Base-by-base conservation (phyloP, 2,888 invertebrate species). In the Rotaria macrura region DNA sequence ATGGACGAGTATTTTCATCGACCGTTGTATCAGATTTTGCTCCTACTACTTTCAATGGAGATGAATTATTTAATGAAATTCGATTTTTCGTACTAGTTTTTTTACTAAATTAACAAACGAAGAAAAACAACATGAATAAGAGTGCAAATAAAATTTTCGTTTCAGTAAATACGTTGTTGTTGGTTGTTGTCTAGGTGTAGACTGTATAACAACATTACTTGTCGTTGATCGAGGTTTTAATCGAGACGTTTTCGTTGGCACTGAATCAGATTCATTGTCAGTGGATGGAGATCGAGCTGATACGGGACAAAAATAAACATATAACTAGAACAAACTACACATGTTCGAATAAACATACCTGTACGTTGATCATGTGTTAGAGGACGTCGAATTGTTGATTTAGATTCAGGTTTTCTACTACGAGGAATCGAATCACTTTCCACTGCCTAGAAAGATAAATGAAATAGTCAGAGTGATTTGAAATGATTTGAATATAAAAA, bases 41-140 rank as follows among this genome's bases (percentile, higher is more conserved):
- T 40, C 40, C 34, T 40, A 9, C 12, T n/a, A 14, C 2, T 43
- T 17, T 12, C 12, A 25, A 12, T 34, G 65, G 34, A 29, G 34
- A 34, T 4, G 20, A 34, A 20, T 65, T 65, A 65, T 34, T 65
- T 34, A 65, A 65, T 34, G 65, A 34, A 2, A 34, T 17, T 1
- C 20, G 65, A 65, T 34, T 29, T 65, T 57, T 57, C 2, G n/a
- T 57, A 14, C n/a, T 12, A 4, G n/a, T 7, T 40, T 74, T 74
- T 74, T 79, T 79, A 79, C 79, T 79, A 79, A 43, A 79, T 38
- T 43, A 43, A n/a, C n/a, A n/a, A n/a, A n/a, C n/a, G n/a, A n/a
- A n/a, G n/a, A n/a, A n/a, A n/a, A n/a, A n/a, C n/a, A n/a, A n/a
- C n/a, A n/a, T n/a, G n/a, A n/a, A n/a, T n/a, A n/a, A n/a, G n/a